Conservation (phyloP, 2,113 vertebrate genomes). For the Callopanchax toddi region DNA sequence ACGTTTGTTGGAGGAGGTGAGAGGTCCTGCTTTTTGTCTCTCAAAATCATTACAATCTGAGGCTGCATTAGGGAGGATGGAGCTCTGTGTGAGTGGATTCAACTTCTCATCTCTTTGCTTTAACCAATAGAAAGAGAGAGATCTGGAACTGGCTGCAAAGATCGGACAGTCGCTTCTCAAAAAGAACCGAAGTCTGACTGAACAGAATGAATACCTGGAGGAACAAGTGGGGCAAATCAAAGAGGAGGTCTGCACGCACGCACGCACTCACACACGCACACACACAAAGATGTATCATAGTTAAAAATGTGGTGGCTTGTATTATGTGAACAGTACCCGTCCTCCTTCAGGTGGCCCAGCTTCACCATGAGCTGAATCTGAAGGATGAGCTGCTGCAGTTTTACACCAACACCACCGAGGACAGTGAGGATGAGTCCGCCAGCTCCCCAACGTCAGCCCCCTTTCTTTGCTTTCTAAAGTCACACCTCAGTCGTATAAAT, state of each 20-base stretch:
- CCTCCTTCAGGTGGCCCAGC: slow-evolving; percentile 87
- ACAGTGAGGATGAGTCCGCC: slow-evolving; percentile 89
- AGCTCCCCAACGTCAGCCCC: slow-evolving; percentile 88
- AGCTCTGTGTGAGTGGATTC: too few relatives aligned
- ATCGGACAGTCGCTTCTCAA: slow-evolving; percentile 96
- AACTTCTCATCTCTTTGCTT: not conserved
- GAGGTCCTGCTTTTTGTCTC: not conserved
- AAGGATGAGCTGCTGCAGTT: slow-evolving; percentile 98
- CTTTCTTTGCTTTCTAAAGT: not conserved
- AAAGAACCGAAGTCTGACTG: slow-evolving; percentile 91
- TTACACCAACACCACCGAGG: slow-evolving; percentile 91
- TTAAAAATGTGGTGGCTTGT: not conserved
- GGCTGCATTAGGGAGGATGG: not conserved
- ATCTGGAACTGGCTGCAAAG: slow-evolving; percentile 94
- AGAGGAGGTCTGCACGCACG: slow-evolving; percentile 87
- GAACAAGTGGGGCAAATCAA: slow-evolving; percentile 92
- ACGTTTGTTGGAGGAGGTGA: slow-evolving; percentile 97
- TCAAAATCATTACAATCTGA: not conserved
- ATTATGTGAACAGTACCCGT: not conserved
- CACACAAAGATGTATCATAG: too few relatives aligned
- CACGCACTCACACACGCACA: not conserved
- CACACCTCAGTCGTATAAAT: too few relatives aligned
- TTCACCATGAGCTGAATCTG: slow-evolving; percentile 95
- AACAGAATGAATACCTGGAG: slow-evolving; percentile 93
- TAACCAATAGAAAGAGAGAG: slow-evolving; percentile 91